phyloP scores from a whole-genome alignment of 2,888 invertebrate species.

The Meta bourneti region DNA sequence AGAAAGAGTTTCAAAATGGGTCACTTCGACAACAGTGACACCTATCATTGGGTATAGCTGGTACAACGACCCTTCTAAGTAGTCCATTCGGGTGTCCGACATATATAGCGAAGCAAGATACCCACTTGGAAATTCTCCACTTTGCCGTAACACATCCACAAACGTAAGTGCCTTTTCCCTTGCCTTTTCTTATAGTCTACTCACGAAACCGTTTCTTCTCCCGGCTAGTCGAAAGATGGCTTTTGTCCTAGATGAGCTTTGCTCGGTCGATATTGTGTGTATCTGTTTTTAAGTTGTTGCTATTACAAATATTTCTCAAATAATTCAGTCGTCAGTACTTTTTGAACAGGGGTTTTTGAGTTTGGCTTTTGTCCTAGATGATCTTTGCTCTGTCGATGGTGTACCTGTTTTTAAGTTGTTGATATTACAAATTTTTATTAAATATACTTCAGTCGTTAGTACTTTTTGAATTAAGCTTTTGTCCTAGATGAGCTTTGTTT shows the following conservation, averaged over 20 bases:
- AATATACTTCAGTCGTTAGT: too few species aligned
- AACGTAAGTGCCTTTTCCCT: conserved; percentile 54
- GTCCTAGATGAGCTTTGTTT: not conserved
- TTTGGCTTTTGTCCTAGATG: too few species aligned
- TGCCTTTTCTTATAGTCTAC: not conserved
- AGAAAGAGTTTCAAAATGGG: conserved; percentile 63
- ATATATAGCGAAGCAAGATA: conserved; percentile 62
- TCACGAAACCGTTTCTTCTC: not conserved
- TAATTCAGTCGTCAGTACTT: too few species aligned
- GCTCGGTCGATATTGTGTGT: too few species aligned
- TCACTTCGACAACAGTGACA: conserved; percentile 73
- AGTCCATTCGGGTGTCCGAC: conserved; percentile 63
- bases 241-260: not conserved
- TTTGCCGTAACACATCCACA: conserved; percentile 18
- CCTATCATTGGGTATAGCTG: conserved; percentile 67
- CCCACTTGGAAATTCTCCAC: conserved; percentile 42
- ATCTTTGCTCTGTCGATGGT: too few species aligned
- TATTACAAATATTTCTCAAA: not conserved
- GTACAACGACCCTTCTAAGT: conserved; percentile 71
- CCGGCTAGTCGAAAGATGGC: not conserved
- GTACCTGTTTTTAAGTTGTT: too few species aligned
- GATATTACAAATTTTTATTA: too few species aligned
- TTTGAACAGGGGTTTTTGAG: too few species aligned
- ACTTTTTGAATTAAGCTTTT: not conserved
- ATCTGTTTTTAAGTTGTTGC: not conserved